Evolutionary conservation across 2,888 invertebrate species (phyloP), one percentile per base, ranked within the genome.

Genomic region (Cerastis rubricosa): DNA sequence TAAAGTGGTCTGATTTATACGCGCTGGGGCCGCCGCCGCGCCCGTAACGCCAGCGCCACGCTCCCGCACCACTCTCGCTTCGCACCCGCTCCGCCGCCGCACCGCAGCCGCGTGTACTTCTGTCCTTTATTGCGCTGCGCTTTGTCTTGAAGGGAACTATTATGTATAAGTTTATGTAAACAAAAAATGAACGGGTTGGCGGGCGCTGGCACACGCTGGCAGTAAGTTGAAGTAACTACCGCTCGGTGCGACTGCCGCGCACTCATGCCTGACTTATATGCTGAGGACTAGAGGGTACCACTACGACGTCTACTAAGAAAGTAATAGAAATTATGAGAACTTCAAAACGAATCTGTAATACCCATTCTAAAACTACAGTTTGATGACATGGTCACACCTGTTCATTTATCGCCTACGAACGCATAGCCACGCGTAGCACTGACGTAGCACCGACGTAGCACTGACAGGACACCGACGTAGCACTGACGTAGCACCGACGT

Each of bases 1-100:
- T 93, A 93, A 93, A 93, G 92, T 91, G 92, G 81, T 79, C 89
- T 93, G 93, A 93, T 93, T 93, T 93, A 93, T 93, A 85, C 71
- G 78, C 76, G 80, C 66, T n/a, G 70, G 47, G 67, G 64, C 64
- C 69, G 68, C 54, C 40, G 9, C 49, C n/a, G 69, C 78, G 0
- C 54, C 69, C 72, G 76, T 59, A 12, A 43, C 72, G 61, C 51
- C 8, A 9, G 35, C 40, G 40, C 40, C 12, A n/a, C 71, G 71
- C 68, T 8, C 22, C 76, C 51, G 68, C 29, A 0, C 14, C 59
- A 67, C 74, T n/a, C 45, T 51, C 35, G 51, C 45, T 12, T 2
- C 74, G 67, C 43, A 2, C 49, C 54, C 70, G 64, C 63, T 25
- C n/a, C 54, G 40, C 47, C 1, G 6, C 63, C 49, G 51, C 49